These are phyloP conservation scores for Emydocephalus ijimae DNA, from an alignment of 2,113 vertebrate species.

Conservation along the genomic window DNA sequence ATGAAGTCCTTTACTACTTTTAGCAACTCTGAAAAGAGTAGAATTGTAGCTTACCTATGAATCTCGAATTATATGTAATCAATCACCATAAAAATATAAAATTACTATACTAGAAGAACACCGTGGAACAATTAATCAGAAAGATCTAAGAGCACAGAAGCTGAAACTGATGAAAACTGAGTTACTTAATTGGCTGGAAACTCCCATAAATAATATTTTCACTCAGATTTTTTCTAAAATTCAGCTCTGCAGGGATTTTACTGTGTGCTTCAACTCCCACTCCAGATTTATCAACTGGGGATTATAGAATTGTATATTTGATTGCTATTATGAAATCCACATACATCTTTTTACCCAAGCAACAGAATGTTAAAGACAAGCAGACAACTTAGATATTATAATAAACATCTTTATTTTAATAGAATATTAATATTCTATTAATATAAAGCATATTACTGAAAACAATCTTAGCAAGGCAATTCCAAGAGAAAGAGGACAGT, in stretches of 20 bases:
- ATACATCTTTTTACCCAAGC: not conserved
- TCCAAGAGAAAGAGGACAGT: not conserved
- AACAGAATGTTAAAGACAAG: not conserved
- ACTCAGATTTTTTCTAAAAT: slow-evolving; percentile 5
- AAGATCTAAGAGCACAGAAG: slow-evolving; percentile 14
- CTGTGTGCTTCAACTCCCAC: not conserved
- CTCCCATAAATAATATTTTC: slow-evolving; percentile 19
- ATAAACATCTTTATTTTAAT: too few relatives aligned
- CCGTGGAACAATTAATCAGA: slow-evolving; percentile 28
- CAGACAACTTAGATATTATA: not conserved
- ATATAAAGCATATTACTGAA: not conserved
- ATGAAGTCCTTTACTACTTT: not conserved
- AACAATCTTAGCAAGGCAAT: not conserved
- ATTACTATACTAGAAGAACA: slow-evolving; percentile 10
- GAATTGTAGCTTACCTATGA: slow-evolving; percentile 4
- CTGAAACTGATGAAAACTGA: slow-evolving; percentile 17
- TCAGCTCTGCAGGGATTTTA: not conserved
- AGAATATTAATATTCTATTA: too few relatives aligned
- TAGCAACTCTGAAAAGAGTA: not conserved
- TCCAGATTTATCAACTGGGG: not conserved
- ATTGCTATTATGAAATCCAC: not conserved
- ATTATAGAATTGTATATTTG: not conserved
- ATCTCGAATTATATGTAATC: not conserved
- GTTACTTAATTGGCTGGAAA: slow-evolving; percentile 18
- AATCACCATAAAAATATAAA: slow-evolving; percentile 11